phyloP scores from a whole-genome alignment of 2,888 invertebrate species.

The Elmis aenea region DNA sequence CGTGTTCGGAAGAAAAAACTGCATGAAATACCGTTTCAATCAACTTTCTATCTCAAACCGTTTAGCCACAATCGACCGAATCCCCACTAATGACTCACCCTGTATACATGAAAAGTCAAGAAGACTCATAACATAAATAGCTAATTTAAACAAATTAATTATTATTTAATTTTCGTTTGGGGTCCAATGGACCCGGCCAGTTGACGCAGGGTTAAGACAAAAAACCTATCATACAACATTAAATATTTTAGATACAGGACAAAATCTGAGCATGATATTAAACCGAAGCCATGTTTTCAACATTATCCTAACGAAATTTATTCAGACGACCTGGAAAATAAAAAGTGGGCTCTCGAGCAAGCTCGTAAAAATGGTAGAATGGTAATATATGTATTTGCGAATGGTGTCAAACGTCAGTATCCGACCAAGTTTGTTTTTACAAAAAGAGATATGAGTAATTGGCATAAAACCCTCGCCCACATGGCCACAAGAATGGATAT shows the following conservation, averaged over 20 bases:
- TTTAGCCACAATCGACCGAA: too few species aligned
- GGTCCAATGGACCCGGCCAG: too few species aligned
- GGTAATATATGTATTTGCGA: conserved; percentile 11
- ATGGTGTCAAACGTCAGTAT: conserved; percentile 8
- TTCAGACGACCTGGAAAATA: background rate
- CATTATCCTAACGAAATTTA: conserved; percentile 2
- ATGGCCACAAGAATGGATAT: conserved; percentile 11
- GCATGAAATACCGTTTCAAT: too few species aligned
- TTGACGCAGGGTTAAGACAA: background rate
- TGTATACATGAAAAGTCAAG: too few species aligned
- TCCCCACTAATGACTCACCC: too few species aligned
- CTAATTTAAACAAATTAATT: too few species aligned
- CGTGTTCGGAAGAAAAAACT: too few species aligned
- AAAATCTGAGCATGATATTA: conserved; percentile 9
- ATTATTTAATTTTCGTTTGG: too few species aligned
- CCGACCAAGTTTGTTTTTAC: conserved; percentile 17
- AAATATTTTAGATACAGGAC: conserved; percentile 8
- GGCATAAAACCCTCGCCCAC: conserved; percentile 10
- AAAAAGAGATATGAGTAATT: conserved; percentile 13
- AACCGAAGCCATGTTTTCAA: conserved; percentile 1
- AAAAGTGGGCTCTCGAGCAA: conserved; percentile 1
- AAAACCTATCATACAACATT: background rate
- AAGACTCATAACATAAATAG: too few species aligned
- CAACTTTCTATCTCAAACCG: too few species aligned
- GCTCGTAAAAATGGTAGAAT: conserved; percentile 8